phyloP scores from a whole-genome alignment of 64 coral and sea anemone species.

The Montipora foliosa region DNA sequence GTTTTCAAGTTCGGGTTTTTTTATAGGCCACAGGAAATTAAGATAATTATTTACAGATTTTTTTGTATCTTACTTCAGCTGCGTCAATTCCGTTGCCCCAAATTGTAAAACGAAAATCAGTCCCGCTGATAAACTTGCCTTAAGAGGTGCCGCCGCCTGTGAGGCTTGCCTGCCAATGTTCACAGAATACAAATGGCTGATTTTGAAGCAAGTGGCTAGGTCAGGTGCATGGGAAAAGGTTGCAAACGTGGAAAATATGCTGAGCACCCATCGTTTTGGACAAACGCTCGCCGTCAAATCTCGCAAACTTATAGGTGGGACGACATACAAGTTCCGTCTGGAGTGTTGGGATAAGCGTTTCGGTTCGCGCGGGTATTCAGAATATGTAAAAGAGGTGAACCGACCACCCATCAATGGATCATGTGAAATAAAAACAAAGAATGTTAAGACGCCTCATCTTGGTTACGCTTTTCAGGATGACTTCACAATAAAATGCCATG shows the following conservation, averaged over 20 bases:
- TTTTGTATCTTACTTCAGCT: neutral
- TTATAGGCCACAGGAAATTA: too few relatives aligned
- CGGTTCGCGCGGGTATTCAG: slow-evolving; percentile 14
- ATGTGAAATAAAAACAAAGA: slow-evolving; percentile 6
- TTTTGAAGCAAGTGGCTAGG: neutral
- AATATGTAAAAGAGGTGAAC: slow-evolving; percentile 25
- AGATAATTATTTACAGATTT: too few relatives aligned
- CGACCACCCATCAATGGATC: neutral
- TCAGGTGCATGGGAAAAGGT: neutral
- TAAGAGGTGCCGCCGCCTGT: slow-evolving; percentile 18
- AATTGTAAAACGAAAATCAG: slow-evolving; percentile 51
- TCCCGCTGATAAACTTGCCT: slow-evolving; percentile 43
- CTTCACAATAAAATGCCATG: slow-evolving; percentile 24
- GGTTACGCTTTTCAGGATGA: slow-evolving; percentile 9
- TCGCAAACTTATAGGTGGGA: slow-evolving; percentile 18
- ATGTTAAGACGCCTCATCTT: neutral
- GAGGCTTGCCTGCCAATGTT: neutral
- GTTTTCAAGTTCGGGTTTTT: too few relatives aligned
- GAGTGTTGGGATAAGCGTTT: neutral
- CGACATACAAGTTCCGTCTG: slow-evolving; percentile 39
- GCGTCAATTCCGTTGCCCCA: neutral
- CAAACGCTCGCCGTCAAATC: slow-evolving; percentile 41
- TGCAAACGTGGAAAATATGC: neutral
- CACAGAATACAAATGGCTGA: slow-evolving; percentile 14
- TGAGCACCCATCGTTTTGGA: neutral